These are phyloP conservation scores for Microctonus brassicae DNA, from an alignment of 2,888 invertebrate genomes.

Conservation along the genomic window DNA sequence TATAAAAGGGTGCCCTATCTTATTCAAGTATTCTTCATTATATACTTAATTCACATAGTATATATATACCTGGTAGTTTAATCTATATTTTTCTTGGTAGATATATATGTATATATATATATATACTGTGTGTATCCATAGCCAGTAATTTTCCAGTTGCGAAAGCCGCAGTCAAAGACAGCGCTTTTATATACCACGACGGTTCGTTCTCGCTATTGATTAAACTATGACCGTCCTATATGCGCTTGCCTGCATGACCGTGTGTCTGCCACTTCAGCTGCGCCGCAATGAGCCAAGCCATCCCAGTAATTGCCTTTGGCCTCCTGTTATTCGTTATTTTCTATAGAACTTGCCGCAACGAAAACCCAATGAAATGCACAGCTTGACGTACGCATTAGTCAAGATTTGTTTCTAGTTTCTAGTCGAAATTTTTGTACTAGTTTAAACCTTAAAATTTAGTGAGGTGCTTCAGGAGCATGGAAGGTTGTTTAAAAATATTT, in stretches of 20 bases:
- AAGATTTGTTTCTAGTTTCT: too few species aligned
- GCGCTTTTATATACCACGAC: conserved; percentile 17
- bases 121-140: background rate
- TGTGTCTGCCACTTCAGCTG: conserved; percentile 12
- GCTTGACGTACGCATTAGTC: too few species aligned
- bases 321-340: conserved; percentile 17
- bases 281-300: conserved; percentile 36
- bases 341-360: background rate
- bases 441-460: too few species aligned
- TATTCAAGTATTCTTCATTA: too few species aligned
- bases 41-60: too few species aligned
- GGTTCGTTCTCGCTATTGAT: conserved; percentile 43
- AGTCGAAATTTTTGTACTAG: too few species aligned
- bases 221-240: conserved; percentile 41
- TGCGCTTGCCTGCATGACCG: conserved; percentile 21
- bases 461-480: too few species aligned
- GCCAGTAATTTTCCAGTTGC: conserved; percentile 28
- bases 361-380: background rate
- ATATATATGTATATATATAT: background rate
- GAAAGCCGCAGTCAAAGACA: conserved; percentile 13
- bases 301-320: conserved; percentile 40
- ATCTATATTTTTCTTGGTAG: background rate
- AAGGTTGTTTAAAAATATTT: too few species aligned
- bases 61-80: background rate
- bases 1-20: too few species aligned